phyloP scores from a whole-genome alignment of 2,888 invertebrate species.

The Macroteleia sp. region DNA sequence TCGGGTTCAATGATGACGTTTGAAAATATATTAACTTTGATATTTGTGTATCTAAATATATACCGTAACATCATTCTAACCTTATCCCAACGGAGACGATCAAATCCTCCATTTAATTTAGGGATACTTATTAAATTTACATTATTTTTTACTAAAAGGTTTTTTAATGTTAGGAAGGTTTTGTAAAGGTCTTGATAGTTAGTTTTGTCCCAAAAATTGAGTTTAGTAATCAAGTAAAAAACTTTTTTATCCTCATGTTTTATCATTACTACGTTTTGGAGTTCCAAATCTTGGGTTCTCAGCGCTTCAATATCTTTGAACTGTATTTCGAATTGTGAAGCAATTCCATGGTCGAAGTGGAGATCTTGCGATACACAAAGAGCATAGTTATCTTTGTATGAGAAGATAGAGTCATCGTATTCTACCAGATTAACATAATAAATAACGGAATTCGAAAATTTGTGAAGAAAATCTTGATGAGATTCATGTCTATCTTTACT shows the following conservation, averaged over 20 bases:
- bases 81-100: constrained; percentile 5
- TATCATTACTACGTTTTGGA: background rate
- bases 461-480: constrained; percentile 7
- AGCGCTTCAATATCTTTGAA: too few species aligned
- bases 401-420: constrained; percentile 10
- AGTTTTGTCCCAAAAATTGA: background rate
- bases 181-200: constrained; percentile 4
- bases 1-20: constrained; percentile 2
- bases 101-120: constrained; percentile 3
- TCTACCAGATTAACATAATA: background rate
- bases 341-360: too few species aligned
- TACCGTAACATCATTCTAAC: background rate
- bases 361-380: background rate
- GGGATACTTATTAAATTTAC: constrained; percentile 3
- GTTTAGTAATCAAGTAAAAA: constrained; percentile 6
- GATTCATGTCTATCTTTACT: background rate
- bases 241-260: background rate
- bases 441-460: background rate
- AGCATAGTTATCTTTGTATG: constrained; percentile 5
- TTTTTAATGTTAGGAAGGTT: background rate
- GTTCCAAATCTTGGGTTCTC: background rate
- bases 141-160: background rate
- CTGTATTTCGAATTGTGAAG: too few species aligned
- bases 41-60: background rate
- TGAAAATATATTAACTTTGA: background rate